Base-by-base conservation (phyloP, 2,797 vertebrate species). In the Pitangus sulphuratus region DNA sequence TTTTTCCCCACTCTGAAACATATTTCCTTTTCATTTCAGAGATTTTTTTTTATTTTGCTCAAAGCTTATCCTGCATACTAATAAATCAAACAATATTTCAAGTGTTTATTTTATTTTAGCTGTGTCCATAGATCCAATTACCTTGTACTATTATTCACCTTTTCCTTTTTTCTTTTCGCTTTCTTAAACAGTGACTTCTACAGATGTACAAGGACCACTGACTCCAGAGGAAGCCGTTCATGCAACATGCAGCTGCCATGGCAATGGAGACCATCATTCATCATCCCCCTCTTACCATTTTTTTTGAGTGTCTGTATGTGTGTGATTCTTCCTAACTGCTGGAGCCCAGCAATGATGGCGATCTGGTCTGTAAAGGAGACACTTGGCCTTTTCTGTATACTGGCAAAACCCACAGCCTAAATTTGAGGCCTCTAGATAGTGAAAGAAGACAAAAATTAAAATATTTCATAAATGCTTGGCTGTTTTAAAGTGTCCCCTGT, bases 1-100 rank as follows among this genome's bases (percentile, higher is more conserved):
- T 97, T 97, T 90, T 95, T 95, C 69, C 44, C 56, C 44, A 89
- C 89, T 97, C 93, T 93, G 97, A 97, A 98, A 96, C 95, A 96
- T 94, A 93, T 97, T 96, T 96, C 84, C 65, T 50, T 91, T 97
- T 94, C 90, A 95, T 92, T 96, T 95, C 81, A 40, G 65, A 84
- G 54, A 20, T 79, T 72, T 85, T 77, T 77, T 78, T 88, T 87
- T 30, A 40, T 77, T 94, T 91, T 82, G 10, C 70, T 94, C 74
- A 91, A 82, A 91, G 39, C 79, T 94, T 92, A 88, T 76, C 51
- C 51, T 89, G 78, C 91, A 95, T 87, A 61, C 70, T 84, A 96
- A 97, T 90, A 83, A 97, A 97, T 95, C 90, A 97, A 96, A 93
- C 86, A 64, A 84, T 58, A 93, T 83, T 95, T 93, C 30, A 77